A percentile compares a stretch with the other conserved stretches of the same genome.
Conservation (phyloP, 1,140 invertebrate species). For the Akabosia matsudoensis region DNA sequence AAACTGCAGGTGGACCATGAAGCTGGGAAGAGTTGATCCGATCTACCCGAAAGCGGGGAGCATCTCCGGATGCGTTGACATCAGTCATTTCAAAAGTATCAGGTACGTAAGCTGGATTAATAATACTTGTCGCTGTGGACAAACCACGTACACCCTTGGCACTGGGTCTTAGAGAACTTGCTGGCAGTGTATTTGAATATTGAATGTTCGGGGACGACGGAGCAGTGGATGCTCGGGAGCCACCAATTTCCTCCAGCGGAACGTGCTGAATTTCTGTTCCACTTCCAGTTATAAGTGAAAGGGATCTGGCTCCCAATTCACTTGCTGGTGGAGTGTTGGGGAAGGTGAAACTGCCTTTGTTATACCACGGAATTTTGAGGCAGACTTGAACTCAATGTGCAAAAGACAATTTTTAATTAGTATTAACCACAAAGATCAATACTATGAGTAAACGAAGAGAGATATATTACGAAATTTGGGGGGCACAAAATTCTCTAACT, state of each 20-base stretch:
- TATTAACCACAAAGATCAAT: conserved; percentile 16
- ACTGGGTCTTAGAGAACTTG: background rate
- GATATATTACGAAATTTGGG: too few species aligned
- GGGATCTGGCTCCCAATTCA: conserved; percentile 27
- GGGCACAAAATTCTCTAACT: too few species aligned
- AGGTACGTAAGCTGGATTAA: background rate
- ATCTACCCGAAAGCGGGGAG: conserved; percentile 42
- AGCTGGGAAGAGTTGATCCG: conserved; percentile 41
- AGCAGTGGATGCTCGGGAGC: background rate
- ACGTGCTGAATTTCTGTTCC: conserved; percentile 10
- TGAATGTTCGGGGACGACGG: background rate
- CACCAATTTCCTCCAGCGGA: background rate
- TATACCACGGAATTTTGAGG: conserved; percentile 47
- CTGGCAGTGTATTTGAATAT: background rate
- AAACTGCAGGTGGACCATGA: conserved; percentile 9
- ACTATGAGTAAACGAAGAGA: too few species aligned
- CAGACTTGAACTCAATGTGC: background rate
- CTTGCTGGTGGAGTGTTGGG: conserved; percentile 35
- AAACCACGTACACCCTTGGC: background rate
- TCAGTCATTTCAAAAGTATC: background rate
- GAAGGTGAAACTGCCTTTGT: conserved; percentile 45
- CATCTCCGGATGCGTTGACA: conserved; percentile 21
- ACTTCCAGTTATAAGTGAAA: conserved; percentile 20
- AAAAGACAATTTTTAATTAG: background rate
- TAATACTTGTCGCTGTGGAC: background rate